Evolutionary conservation across 2,888 invertebrate genomes (phyloP).

Genomic region (Temnothorax rugatulus): DNA sequence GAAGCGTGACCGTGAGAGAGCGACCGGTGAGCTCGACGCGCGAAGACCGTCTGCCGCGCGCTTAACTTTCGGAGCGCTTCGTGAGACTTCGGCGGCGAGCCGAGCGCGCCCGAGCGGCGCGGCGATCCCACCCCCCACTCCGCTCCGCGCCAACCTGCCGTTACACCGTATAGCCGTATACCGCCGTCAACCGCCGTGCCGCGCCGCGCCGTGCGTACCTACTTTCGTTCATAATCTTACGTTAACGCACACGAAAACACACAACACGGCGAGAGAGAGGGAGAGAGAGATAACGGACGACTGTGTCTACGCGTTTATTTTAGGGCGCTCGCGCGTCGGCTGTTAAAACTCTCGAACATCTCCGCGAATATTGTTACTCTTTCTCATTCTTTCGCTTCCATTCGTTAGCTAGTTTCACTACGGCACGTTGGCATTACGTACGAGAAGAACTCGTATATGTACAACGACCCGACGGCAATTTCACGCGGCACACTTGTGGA

Average conservation of each 20-base stretch:
- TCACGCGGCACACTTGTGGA: neutral
- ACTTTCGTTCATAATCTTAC: slow-evolving; percentile 50
- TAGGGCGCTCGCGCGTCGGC: neutral
- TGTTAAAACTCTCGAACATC: neutral
- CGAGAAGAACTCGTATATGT: neutral
- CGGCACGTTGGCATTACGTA: neutral
- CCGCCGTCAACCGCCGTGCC: slow-evolving; percentile 51
- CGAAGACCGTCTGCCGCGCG: slow-evolving; percentile 85
- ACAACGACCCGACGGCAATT: neutral
- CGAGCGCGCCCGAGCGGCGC: slow-evolving; percentile 79
- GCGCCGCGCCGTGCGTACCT: slow-evolving; percentile 42
- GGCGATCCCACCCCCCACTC: slow-evolving; percentile 62
- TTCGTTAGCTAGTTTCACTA: neutral
- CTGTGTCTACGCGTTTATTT: neutral
- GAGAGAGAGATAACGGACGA: neutral
- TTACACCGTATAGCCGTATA: neutral
- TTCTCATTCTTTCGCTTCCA: neutral
- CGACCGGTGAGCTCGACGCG: slow-evolving; percentile 83
- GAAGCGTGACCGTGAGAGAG: slow-evolving; percentile 52
- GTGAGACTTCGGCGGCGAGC: slow-evolving; percentile 80
- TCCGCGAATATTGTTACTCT: neutral
- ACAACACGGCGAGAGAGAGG: neutral
- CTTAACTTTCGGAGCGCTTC: slow-evolving; percentile 81
- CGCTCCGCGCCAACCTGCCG: slow-evolving; percentile 52
- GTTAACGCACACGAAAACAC: neutral